Evolutionary conservation across 2,113 vertebrate species (phyloP).

Genomic region (Scophthalmus maximus): DNA sequence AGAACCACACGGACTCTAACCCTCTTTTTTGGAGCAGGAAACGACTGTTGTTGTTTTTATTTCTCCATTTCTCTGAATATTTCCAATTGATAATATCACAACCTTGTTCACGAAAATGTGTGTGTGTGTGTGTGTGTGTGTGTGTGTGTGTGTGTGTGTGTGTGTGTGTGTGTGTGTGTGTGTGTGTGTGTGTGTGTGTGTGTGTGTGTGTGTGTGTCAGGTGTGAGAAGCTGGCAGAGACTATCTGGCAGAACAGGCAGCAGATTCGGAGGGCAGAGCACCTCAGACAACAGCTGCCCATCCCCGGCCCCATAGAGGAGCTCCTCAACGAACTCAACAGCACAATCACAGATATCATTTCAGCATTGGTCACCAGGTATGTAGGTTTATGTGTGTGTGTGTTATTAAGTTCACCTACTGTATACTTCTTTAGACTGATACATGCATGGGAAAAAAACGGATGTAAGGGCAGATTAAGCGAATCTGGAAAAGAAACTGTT

Average conservation of each 20-base stretch:
- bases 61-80: too few species aligned
- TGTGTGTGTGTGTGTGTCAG: constrained; percentile 69
- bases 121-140: too few species aligned
- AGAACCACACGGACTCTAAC: too few species aligned
- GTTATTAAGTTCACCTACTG: too few species aligned
- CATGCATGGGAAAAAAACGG: too few species aligned
- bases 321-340: constrained; percentile 93
- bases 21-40: background rate
- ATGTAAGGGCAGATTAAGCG: too few species aligned
- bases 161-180: background rate
- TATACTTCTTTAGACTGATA: too few species aligned
- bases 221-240: constrained; percentile 97
- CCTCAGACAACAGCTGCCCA: constrained; percentile 94
- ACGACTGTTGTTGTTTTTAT: too few species aligned
- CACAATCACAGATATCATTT: constrained; percentile 98
- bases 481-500: too few species aligned
- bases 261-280: constrained; percentile 96
- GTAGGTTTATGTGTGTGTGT: background rate
- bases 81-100: too few species aligned
- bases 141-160: too few species aligned
- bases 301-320: constrained; percentile 93
- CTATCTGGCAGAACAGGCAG: constrained; percentile 98
- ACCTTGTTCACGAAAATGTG: too few species aligned
- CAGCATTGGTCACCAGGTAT: constrained; percentile 93
- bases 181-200: background rate